A percentile compares a stretch with the other conserved stretches of the same genome.
These are phyloP conservation scores for Hirtodrosophila histrioides DNA, from an alignment of 2,888 invertebrate species.

Conservation along the genomic window DNA sequence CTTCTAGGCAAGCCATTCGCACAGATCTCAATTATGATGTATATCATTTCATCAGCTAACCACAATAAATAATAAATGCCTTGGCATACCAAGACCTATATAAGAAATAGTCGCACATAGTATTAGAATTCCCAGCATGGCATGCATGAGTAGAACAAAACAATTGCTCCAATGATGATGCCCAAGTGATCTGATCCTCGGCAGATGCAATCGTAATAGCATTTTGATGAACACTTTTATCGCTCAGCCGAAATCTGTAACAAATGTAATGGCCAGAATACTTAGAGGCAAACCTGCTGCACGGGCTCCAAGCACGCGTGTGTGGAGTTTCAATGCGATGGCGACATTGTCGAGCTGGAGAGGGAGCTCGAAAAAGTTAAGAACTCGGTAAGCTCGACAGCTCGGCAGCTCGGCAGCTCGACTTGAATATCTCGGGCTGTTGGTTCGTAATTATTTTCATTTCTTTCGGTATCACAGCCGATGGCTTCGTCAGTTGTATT, in stretches of 20 bases:
- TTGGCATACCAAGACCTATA: constrained; percentile 52
- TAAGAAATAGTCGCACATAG: constrained; percentile 11
- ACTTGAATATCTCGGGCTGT: neutral
- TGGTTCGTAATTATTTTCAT: constrained; percentile 73
- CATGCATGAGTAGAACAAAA: neutral
- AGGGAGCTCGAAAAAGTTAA: neutral
- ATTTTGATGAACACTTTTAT: constrained; percentile 72
- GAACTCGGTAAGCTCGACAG: constrained; percentile 19
- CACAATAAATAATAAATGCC: constrained; percentile 27
- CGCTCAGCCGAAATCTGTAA: constrained; percentile 74
- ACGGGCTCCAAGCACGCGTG: constrained; percentile 49
- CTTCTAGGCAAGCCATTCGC: neutral
- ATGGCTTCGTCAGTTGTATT: constrained; percentile 12
- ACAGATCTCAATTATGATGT: constrained; percentile 8
- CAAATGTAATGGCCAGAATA: constrained; percentile 59
- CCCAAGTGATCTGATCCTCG: constrained; percentile 33
- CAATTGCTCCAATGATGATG: constrained; percentile 34
- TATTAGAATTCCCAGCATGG: constrained; percentile 65
- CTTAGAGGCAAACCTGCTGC: constrained; percentile 58
- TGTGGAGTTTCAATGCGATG: constrained; percentile 48
- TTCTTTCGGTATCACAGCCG: constrained; percentile 44
- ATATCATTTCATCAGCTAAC: constrained; percentile 30
- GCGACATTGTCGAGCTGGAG: constrained; percentile 35
- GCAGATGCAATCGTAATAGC: constrained; percentile 64
- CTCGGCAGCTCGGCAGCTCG: constrained; percentile 27